Conservation (phyloP, 2,113 vertebrate genomes). For the Malurus melanocephalus region DNA sequence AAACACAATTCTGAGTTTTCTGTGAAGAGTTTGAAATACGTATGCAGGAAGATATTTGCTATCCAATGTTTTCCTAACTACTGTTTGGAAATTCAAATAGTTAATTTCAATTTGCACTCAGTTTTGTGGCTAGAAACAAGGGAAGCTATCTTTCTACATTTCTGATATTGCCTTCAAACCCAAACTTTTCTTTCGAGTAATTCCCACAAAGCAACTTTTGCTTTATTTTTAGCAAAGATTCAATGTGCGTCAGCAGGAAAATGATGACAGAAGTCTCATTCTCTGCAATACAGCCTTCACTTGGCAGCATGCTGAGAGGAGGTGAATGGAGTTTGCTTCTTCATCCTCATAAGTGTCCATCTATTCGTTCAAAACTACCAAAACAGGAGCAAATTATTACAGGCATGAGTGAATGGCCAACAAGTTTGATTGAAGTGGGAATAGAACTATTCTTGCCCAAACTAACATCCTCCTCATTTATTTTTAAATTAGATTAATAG, state of each 20-base stretch:
- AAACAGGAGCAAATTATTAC: neutral
- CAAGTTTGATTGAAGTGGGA: neutral
- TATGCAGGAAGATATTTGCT: neutral
- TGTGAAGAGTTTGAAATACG: neutral
- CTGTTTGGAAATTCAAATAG: neutral
- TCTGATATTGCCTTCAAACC: neutral
- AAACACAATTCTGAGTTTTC: neutral
- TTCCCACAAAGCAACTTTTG: neutral
- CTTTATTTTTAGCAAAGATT: neutral
- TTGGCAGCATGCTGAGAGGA: neutral
- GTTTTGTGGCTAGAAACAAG: neutral
- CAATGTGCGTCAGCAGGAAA: neutral
- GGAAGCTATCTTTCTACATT: neutral
- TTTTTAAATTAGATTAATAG: neutral
- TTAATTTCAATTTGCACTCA: neutral
- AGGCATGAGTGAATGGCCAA: neutral
- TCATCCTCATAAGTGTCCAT: neutral
- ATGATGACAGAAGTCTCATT: neutral
- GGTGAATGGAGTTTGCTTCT: neutral
- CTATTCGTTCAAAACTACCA: neutral
- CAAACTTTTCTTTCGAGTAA: neutral
- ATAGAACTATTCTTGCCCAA: neutral
- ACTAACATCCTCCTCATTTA: neutral
- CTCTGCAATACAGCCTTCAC: neutral
- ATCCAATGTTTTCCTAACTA: neutral